phyloP scores from a whole-genome alignment of 2,888 invertebrate species.

The Acanthacorydalis orientalis region DNA sequence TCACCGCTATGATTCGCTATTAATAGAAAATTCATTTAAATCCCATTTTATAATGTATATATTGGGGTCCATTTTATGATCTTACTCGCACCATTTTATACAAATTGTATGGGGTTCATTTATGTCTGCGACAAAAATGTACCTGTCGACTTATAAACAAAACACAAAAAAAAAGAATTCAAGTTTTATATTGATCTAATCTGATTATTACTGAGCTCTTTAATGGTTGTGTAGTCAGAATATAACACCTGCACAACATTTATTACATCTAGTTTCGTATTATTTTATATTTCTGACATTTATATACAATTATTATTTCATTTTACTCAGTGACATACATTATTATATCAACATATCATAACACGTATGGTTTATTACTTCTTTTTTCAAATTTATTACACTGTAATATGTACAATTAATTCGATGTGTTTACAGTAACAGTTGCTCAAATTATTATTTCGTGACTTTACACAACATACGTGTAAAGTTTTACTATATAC shows the following conservation, averaged over 20 bases:
- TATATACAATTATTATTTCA: not conserved
- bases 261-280: not conserved
- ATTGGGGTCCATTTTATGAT: conserved; percentile 24
- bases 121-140: conserved; percentile 20
- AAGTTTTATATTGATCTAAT: no score
- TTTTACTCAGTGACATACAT: not conserved
- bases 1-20: conserved; percentile 3
- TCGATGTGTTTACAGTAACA: no score
- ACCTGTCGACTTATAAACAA: conserved; percentile 15
- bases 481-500: no score
- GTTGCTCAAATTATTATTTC: no score
- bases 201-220: not conserved
- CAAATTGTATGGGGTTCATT: conserved; percentile 14
- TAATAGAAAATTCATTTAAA: conserved; percentile 1
- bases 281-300: not conserved
- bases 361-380: no score
- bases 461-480: no score
- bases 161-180: not conserved
- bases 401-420: no score
- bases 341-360: no score
- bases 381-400: no score
- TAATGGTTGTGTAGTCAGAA: not conserved
- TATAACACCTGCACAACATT: not conserved
- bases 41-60: conserved; percentile 13
- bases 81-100: conserved; percentile 23